A percentile compares a stretch with the other conserved stretches of the same genome.
Conservation (phyloP, 1,140 invertebrate species). For the Penaeus indicus region DNA sequence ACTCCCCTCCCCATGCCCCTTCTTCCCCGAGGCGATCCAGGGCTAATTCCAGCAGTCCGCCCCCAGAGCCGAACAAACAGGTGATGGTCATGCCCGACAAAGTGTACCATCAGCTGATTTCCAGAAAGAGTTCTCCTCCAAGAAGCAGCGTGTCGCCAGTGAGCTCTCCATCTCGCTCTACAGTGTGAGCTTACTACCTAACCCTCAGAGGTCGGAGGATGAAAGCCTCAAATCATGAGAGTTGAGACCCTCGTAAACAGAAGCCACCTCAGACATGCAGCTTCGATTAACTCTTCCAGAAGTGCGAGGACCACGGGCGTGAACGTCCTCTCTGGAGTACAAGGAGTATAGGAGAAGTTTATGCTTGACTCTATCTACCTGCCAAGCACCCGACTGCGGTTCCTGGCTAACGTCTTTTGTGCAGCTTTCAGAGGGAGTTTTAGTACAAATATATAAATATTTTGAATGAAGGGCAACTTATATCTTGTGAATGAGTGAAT, state of each 20-base stretch:
- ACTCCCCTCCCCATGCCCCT: conserved; percentile 26
- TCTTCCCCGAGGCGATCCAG: conserved; percentile 44
- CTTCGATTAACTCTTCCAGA: too few relatives aligned
- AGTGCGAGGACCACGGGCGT: too few relatives aligned
- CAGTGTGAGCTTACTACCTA: conserved; percentile 6
- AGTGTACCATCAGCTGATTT: conserved; percentile 41
- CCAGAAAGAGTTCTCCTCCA: conserved; percentile 31
- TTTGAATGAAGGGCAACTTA: too few relatives aligned
- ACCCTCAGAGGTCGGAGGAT: neutral
- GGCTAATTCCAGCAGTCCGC: conserved; percentile 28
- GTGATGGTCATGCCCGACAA: conserved; percentile 50
- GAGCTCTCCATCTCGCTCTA: conserved; percentile 48
- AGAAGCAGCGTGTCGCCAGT: conserved; percentile 41
- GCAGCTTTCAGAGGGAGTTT: too few relatives aligned
- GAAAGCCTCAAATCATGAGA: neutral
- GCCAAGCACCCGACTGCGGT: too few relatives aligned
- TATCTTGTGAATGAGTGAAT: too few relatives aligned
- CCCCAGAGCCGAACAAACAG: conserved; percentile 41
- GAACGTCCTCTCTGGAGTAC: too few relatives aligned
- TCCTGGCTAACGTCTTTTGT: too few relatives aligned
- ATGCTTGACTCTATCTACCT: too few relatives aligned
- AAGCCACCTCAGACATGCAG: neutral
- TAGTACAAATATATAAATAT: too few relatives aligned
- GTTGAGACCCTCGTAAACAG: neutral
- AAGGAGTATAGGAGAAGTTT: too few relatives aligned